phyloP scores from a whole-genome alignment of 2,888 invertebrate genomes.

The Acleris sparsana region DNA sequence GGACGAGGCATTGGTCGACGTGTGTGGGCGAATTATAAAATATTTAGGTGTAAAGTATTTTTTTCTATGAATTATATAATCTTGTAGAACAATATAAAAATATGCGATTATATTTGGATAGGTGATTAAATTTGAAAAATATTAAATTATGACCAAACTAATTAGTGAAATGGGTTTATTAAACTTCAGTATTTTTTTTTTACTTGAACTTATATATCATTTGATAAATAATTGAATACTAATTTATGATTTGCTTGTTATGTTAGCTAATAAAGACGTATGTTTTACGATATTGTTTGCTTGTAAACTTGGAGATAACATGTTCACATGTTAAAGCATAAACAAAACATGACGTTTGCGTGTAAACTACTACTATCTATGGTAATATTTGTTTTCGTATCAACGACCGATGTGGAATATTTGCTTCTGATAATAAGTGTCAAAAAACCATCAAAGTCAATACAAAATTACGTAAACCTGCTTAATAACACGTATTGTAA shows the following conservation, averaged over 20 bases:
- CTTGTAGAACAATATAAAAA: too few species aligned
- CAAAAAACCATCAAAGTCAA: constrained; percentile 16
- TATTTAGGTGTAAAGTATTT: background rate
- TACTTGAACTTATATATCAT: background rate
- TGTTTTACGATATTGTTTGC: constrained; percentile 5
- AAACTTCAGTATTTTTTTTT: too few species aligned
- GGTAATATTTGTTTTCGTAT: constrained; percentile 1
- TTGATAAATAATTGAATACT: background rate
- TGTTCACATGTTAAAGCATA: constrained; percentile 2
- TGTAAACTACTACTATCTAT: background rate
- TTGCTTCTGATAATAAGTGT: constrained; percentile 13
- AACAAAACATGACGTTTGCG: constrained; percentile 3
- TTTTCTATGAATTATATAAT: too few species aligned
- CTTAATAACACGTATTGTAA: background rate
- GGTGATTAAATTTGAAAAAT: too few species aligned
- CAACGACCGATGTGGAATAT: constrained; percentile 16
- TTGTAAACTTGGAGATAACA: background rate
- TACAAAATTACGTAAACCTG: constrained; percentile 1
- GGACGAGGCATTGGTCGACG: constrained; percentile 36
- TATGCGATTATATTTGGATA: too few species aligned
- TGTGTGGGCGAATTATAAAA: constrained; percentile 2
- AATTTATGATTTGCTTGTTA: background rate
- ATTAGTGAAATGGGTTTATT: too few species aligned
- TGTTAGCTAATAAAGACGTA: background rate
- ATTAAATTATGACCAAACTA: too few species aligned